Evolutionary conservation across 2,888 invertebrate species (phyloP).

Genomic region (Conops quadrifasciatus): DNA sequence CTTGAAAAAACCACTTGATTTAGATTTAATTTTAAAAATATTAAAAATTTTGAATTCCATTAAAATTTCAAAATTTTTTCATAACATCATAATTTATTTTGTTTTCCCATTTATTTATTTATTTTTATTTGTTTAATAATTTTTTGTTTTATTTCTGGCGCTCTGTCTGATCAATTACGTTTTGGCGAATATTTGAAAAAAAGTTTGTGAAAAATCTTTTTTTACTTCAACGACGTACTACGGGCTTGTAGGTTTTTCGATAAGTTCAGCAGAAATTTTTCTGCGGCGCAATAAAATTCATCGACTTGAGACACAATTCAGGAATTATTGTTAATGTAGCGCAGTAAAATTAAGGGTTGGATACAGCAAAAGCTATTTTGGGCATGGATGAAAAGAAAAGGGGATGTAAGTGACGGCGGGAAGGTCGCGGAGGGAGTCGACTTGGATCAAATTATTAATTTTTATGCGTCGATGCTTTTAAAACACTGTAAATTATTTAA

Average conservation of each 20-base stretch:
- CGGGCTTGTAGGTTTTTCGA: neutral
- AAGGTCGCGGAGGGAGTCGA: neutral
- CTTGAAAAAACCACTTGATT: too few species aligned
- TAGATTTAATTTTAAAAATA: too few species aligned
- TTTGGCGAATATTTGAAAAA: too few species aligned
- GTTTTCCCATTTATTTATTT: too few species aligned
- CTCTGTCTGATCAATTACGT: neutral
- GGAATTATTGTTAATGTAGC: slow-evolving; percentile 24
- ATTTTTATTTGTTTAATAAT: neutral
- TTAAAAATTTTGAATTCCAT: too few species aligned
- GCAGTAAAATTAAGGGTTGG: slow-evolving; percentile 28
- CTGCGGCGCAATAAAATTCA: slow-evolving; percentile 58
- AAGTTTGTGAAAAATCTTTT: too few species aligned
- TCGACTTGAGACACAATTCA: slow-evolving; percentile 49
- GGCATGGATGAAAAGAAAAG: neutral
- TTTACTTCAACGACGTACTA: too few species aligned
- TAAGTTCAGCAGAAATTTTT: slow-evolving; percentile 43
- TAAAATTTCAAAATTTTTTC: too few species aligned
- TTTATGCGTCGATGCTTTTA: neutral
- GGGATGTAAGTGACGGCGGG: neutral
- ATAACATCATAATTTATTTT: too few species aligned
- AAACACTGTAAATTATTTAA: neutral
- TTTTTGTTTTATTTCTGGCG: neutral
- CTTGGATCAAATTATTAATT: neutral
- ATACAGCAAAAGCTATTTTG: neutral